These are phyloP conservation scores for Drosophila algonquin DNA, from an alignment of 2,888 invertebrate genomes.

Conservation along the genomic window DNA sequence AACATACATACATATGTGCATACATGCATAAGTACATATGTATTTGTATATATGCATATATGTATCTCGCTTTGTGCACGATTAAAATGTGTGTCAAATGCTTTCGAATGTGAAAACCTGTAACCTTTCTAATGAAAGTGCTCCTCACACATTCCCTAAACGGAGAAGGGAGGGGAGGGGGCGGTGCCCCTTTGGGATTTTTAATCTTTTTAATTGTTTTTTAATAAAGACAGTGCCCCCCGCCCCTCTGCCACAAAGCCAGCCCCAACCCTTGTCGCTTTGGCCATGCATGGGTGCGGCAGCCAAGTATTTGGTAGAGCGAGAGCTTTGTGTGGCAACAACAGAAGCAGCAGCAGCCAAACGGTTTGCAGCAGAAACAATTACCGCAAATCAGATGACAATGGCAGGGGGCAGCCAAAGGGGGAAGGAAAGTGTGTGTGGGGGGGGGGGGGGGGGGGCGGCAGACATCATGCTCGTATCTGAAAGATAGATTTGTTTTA, in stretches of 20 bases:
- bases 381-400: slow-evolving; percentile 32
- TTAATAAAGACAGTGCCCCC: not conserved
- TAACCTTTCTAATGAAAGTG: not conserved
- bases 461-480: slow-evolving; percentile 11
- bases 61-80: not conserved
- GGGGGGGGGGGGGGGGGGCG: too few species aligned
- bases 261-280: too few species aligned
- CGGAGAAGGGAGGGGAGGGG: too few species aligned
- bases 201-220: slow-evolving; percentile 1
- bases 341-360: not conserved
- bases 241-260: too few species aligned
- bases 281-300: too few species aligned
- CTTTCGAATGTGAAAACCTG: not conserved
- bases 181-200: slow-evolving; percentile 9
- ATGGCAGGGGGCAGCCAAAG: slow-evolving; percentile 1
- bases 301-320: too few species aligned
- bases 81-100: slow-evolving; percentile 1
- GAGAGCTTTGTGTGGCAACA: too few species aligned
- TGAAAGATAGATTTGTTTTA: slow-evolving; percentile 48
- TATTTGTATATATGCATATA: too few species aligned
- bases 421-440: not conserved
- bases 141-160: not conserved
- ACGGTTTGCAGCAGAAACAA: slow-evolving; percentile 17
- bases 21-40: too few species aligned
- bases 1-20: not conserved